Percentiles rank a stretch among this genome's conserved stretches.
Conservation (phyloP, 1,140 invertebrate genomes). For the Trichonephila clavipes region DNA sequence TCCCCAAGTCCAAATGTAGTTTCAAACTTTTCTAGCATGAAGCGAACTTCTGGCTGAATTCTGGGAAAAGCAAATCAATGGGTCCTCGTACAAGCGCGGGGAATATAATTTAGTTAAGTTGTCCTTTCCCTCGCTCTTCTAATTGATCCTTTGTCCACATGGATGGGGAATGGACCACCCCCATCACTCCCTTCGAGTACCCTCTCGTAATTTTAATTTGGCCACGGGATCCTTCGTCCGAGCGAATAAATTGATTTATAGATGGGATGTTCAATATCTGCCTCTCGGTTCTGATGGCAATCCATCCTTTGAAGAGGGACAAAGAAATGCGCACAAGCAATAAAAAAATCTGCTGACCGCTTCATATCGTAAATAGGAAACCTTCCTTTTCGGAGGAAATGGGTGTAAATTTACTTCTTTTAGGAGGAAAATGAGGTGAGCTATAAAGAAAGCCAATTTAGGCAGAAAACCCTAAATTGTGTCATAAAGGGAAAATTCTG, state of each 20-base stretch:
- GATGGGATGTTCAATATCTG: conserved; percentile 46
- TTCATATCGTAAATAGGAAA: background rate
- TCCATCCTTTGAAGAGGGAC: background rate
- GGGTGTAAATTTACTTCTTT: no score
- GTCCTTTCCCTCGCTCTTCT: conserved; percentile 60
- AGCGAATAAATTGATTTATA: conserved; percentile 68
- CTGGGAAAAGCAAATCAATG: conserved; percentile 59
- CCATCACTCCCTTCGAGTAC: background rate
- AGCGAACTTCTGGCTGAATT: conserved; percentile 49
- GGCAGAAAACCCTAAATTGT: no score
- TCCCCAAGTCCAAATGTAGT: background rate
- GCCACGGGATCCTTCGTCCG: conserved; percentile 21
- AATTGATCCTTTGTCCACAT: conserved; percentile 70
- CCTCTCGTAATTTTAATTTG: conserved; percentile 64
- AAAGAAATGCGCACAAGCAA: background rate
- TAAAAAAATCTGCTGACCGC: conserved; percentile 8
- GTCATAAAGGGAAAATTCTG: no score
- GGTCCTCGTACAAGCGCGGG: background rate
- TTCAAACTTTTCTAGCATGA: conserved; percentile 31
- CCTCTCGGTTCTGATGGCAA: conserved; percentile 2
- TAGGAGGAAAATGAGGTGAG: no score
- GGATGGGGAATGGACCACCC: background rate
- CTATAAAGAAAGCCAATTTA: no score
- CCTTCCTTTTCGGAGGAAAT: background rate
- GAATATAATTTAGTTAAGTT: conserved; percentile 72